phyloP scores from a whole-genome alignment of 1,140 invertebrate species.

The Drosophila cardini region DNA sequence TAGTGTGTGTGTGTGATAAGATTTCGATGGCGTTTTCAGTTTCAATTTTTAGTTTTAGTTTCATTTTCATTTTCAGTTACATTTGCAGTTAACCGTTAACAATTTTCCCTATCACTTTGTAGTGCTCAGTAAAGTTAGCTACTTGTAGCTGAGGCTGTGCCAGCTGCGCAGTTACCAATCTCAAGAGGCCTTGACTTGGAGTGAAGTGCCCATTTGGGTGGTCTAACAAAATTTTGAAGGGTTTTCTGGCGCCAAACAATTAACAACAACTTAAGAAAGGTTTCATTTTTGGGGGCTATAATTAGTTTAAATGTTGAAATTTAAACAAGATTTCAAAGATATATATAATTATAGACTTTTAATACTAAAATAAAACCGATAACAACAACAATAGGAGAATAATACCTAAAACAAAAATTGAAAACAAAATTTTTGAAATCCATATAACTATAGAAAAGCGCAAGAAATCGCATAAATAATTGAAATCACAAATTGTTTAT shows the following conservation, averaged over 20 bases:
- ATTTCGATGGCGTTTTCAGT: constrained; percentile 54
- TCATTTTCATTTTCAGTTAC: not conserved
- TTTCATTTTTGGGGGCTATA: not conserved
- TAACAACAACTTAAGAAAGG: not conserved
- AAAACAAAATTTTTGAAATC: not conserved
- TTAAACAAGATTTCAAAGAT: too few species aligned
- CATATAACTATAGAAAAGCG: not conserved
- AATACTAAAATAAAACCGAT: too few species aligned
- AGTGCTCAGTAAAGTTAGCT: constrained; percentile 38
- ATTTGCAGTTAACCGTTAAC: not conserved
- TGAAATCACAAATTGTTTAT: not conserved
- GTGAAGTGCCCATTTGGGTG: constrained; percentile 47
- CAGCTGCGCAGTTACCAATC: constrained; percentile 22
- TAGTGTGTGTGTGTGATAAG: constrained; percentile 70
- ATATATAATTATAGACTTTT: too few species aligned
- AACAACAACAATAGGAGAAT: too few species aligned
- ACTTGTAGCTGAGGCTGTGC: constrained; percentile 58
- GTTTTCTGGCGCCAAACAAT: constrained; percentile 40
- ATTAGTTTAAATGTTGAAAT: not conserved
- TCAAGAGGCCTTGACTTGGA: constrained; percentile 50
- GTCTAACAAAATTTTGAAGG: constrained; percentile 18
- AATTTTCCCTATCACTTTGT: constrained; percentile 10
- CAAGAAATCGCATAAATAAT: constrained; percentile 1
- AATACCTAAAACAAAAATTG: not conserved
- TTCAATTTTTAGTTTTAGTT: constrained; percentile 24